Evolutionary conservation across 2,888 invertebrate genomes (phyloP).

Genomic region (Synergus laeviventris): DNA sequence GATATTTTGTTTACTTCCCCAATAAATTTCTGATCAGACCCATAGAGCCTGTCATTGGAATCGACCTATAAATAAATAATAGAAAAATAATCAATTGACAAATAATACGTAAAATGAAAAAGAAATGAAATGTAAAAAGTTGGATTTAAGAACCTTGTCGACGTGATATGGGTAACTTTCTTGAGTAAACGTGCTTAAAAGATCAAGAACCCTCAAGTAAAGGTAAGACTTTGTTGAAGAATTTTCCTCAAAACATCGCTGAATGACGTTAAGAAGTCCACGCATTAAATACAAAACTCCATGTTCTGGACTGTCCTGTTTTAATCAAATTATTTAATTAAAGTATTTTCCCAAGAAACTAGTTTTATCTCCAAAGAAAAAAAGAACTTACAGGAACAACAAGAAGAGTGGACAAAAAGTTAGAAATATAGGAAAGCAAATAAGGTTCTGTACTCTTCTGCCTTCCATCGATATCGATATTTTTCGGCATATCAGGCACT

Average conservation of each 20-base stretch:
- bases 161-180: conserved; percentile 92
- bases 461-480: conserved; percentile 85
- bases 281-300: conserved; percentile 89
- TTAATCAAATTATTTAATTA: conserved; percentile 11
- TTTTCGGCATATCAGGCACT: conserved; percentile 86
- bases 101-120: conserved; percentile 40
- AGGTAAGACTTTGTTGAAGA: conserved; percentile 83
- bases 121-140: background rate
- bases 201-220: conserved; percentile 86
- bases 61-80: conserved; percentile 82
- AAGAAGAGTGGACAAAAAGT: conserved; percentile 89
- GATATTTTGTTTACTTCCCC: conserved; percentile 87
- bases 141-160: conserved; percentile 76
- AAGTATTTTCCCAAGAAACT: conserved; percentile 23
- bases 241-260: conserved; percentile 84
- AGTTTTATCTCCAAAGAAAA: conserved; percentile 15
- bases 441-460: conserved; percentile 84
- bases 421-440: conserved; percentile 83
- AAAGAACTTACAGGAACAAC: conserved; percentile 84
- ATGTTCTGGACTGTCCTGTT: conserved; percentile 91
- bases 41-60: conserved; percentile 95
- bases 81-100: conserved; percentile 42
- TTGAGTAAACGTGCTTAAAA: conserved; percentile 87
- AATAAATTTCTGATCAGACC: conserved; percentile 91
- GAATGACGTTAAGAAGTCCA: conserved; percentile 88